phyloP scores from a whole-genome alignment of 2,888 invertebrate species.

The Lamellibrachia columna region DNA sequence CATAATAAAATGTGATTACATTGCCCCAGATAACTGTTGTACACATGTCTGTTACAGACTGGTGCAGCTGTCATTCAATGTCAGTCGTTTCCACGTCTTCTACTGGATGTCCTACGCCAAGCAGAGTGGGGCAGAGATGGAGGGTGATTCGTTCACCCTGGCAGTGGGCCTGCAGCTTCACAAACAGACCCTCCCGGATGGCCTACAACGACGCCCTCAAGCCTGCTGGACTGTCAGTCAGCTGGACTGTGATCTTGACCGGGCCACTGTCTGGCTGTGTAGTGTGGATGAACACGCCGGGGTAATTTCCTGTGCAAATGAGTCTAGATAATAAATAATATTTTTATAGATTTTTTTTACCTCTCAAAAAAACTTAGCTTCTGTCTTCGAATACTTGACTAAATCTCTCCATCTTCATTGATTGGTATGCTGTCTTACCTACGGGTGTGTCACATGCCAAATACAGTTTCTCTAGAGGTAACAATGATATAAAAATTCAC shows the following conservation, averaged over 20 bases:
- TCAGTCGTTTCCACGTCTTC: slow-evolving; percentile 81
- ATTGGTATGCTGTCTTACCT: too few relatives aligned
- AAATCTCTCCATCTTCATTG: too few relatives aligned
- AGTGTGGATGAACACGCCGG: slow-evolving; percentile 30
- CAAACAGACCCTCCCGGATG: slow-evolving; percentile 72
- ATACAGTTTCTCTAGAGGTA: too few relatives aligned
- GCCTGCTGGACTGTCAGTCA: slow-evolving; percentile 88
- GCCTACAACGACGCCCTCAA: slow-evolving; percentile 82
- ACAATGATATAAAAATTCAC: neutral
- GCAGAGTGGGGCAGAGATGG: slow-evolving; percentile 77
- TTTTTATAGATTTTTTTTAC: too few relatives aligned
- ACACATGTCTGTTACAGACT: slow-evolving; percentile 73
- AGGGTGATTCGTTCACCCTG: slow-evolving; percentile 55
- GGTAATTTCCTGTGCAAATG: slow-evolving; percentile 8
- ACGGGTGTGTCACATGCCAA: too few relatives aligned
- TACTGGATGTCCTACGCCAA: slow-evolving; percentile 99
- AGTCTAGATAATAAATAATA: too few relatives aligned
- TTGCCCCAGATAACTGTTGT: neutral
- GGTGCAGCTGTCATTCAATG: slow-evolving; percentile 83
- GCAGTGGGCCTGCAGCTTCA: slow-evolving; percentile 37
- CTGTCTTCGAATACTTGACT: too few relatives aligned
- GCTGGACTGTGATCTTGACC: slow-evolving; percentile 71
- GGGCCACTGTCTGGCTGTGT: slow-evolving; percentile 69
- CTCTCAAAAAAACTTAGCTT: too few relatives aligned
- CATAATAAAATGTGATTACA: too few relatives aligned